Evolutionary conservation across 2,113 vertebrate genomes (phyloP), one percentile per base, ranked within the genome.

Genomic region (Embiotoca jacksoni): DNA sequence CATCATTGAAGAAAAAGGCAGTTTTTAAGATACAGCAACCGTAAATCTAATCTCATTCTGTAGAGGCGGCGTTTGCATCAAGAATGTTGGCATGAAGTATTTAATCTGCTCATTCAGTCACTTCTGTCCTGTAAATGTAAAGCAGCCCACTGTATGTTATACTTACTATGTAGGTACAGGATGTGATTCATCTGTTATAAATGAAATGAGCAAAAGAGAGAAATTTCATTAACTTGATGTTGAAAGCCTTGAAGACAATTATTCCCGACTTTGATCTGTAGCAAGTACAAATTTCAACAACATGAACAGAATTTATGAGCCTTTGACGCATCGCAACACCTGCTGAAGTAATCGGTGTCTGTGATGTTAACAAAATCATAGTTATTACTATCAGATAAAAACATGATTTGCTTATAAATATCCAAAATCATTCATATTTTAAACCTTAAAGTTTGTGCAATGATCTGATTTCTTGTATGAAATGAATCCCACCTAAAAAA

Each of bases 1-100:
- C 58, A 44, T 85, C 66, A 78, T 79, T 79, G 72, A 84, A 75
- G 57, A 71, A 88, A 23, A 50, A 87, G 72, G 72, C 66, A 58
- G 65, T 82, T 33, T 75, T 86, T 84, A 79, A 71, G 55, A 57
- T 37, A n/a, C 10, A 81, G 77, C 16, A 60, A 73, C 68, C 73
- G 60, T 72, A 78, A 87, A 70, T 86, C 64, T 57, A 33, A 71
- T 87, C 83, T 71, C 13, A 39, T 46, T 78, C 75, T 56, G 58
- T 44, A 44, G 56, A 53, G 23, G 37, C 32, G n/a, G 47, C 39
- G 46, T 60, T 55, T 54, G 49, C 16, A 30, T 2, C 1, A 49
- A 52, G 66, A 59, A 56, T 8, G 9, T 32, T 41, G 58, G 71
- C 65, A 78, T 73, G 46, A 78, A 76, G 65, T 44, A 58, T 57